Evolutionary conservation across 2,113 vertebrate species (phyloP), one percentile per base, ranked within the genome.

Genomic region (Cebidichthys violaceus): DNA sequence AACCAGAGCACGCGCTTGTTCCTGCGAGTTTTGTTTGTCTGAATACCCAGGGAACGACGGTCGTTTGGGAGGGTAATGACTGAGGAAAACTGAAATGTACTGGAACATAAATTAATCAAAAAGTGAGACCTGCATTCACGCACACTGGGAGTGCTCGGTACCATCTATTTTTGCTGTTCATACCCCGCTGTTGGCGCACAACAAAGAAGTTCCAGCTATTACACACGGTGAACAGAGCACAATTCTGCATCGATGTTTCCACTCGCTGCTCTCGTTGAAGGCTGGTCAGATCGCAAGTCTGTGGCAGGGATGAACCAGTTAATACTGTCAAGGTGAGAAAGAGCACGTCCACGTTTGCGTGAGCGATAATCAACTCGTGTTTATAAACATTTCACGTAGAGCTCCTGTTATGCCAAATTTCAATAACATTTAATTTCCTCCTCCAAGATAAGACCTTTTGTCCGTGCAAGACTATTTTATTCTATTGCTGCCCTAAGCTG

Each of bases 381-480:
- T 92, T 69, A 47, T 70, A 92, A 92, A 81, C 86, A 86, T 33
- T 87, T 87, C 90, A 92, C 86, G 89, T 88, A 79, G 22, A 29
- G 35, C 33, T 35, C 64, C 54, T 31, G 22, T 22, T 68, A 88
- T 61, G 82, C 80, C 66, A 83, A 37, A 77, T 90, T 47, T 87
- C 72, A 93, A 91, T 88, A 89, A 65, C 77, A 85, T 90, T 90
- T 92, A 86, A 92, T 93, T 92, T 92, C 93, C 93, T 79, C 69
- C 78, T 65, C 54, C 24, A 59, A 47, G 91, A 91, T 92, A 92
- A 92, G 82, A 76, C 84, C 85, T 84, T 92, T 92, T 92, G 91
- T 91, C 71, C 70, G 11, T 72, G 79, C 84, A 72, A 79, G 84
- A 82, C 81, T 29, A 81, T 90, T 91, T 75, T 52, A 82, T 87